Evolutionary conservation across 1,140 invertebrate species (phyloP).

Genomic region (Anastatus disparis): DNA sequence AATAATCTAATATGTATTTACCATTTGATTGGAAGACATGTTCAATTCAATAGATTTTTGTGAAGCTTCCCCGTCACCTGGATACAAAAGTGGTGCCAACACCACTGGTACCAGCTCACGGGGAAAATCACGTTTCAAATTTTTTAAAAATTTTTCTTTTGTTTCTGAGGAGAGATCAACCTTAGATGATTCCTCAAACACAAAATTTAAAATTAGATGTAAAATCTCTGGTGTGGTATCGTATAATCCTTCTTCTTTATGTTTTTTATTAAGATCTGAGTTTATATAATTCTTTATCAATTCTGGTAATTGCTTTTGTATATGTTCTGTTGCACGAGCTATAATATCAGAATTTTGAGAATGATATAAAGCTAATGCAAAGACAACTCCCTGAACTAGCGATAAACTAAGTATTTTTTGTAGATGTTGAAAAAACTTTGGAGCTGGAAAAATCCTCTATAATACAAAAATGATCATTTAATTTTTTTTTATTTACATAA

Average conservation of each 20-base stretch:
- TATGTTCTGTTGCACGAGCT: slow-evolving; percentile 77
- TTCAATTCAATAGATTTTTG: slow-evolving; percentile 66
- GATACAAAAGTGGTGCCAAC: slow-evolving; percentile 86
- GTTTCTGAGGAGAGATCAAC: slow-evolving; percentile 75
- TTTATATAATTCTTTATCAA: slow-evolving; percentile 87
- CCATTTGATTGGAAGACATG: slow-evolving; percentile 71
- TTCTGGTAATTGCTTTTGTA: slow-evolving; percentile 85
- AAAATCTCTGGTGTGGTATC: slow-evolving; percentile 89
- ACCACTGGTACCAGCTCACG: slow-evolving; percentile 87
- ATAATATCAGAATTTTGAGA: slow-evolving; percentile 81
- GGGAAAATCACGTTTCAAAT: slow-evolving; percentile 87
- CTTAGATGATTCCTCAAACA: slow-evolving; percentile 67
- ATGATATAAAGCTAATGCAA: slow-evolving; percentile 84
- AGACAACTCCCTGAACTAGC: slow-evolving; percentile 88
- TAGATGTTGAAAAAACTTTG: slow-evolving; percentile 83
- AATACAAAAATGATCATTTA: not conserved
- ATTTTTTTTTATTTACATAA: not conserved
- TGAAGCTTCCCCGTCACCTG: slow-evolving; percentile 78
- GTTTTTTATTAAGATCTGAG: slow-evolving; percentile 74
- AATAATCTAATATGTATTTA: slow-evolving; percentile 62
- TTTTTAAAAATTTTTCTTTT: slow-evolving; percentile 83
- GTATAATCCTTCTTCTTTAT: slow-evolving; percentile 82
- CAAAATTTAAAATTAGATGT: slow-evolving; percentile 80
- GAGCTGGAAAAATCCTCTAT: slow-evolving; percentile 75
- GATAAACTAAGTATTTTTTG: slow-evolving; percentile 86